Percentiles rank a stretch among this genome's conserved stretches.
phyloP scores from a whole-genome alignment of 2,888 invertebrate species.

The Itoplectis maculator region DNA sequence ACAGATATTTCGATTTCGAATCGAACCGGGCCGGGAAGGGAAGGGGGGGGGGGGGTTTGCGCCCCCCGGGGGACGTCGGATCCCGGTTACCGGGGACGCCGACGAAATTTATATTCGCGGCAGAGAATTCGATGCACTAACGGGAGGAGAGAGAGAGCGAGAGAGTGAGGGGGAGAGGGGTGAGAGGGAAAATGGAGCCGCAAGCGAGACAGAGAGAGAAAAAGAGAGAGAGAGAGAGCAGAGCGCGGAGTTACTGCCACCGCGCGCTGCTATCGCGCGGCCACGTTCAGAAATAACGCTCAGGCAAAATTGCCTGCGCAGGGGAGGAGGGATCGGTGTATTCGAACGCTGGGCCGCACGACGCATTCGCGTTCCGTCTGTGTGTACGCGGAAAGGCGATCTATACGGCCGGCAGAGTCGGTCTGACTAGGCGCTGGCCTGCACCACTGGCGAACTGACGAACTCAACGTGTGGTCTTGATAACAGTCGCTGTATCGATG shows the following conservation, averaged over 20 bases:
- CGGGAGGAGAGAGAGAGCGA: slow-evolving; percentile 40
- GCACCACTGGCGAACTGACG: not conserved
- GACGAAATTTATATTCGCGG: slow-evolving; percentile 65
- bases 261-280: slow-evolving; percentile 28
- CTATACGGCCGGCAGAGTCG: slow-evolving; percentile 18
- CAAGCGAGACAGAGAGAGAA: slow-evolving; percentile 48
- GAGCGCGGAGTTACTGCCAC: slow-evolving; percentile 43
- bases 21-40: no score
- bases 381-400: not conserved
- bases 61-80: slow-evolving; percentile 50
- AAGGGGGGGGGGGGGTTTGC: slow-evolving; percentile 29
- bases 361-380: not conserved
- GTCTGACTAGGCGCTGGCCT: not conserved
- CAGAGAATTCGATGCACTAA: slow-evolving; percentile 38
- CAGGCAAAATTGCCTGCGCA: slow-evolving; percentile 56
- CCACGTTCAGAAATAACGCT: slow-evolving; percentile 59
- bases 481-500: not conserved
- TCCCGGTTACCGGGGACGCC: slow-evolving; percentile 60
- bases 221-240: slow-evolving; percentile 46
- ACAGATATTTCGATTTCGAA: slow-evolving; percentile 72
- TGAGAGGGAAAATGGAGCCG: slow-evolving; percentile 30
- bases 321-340: no score
- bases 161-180: no score
- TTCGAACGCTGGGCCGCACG: slow-evolving; percentile 8
- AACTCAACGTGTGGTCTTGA: not conserved